Conservation (phyloP, 2,888 invertebrate genomes). For the Odiellus spinosus region DNA sequence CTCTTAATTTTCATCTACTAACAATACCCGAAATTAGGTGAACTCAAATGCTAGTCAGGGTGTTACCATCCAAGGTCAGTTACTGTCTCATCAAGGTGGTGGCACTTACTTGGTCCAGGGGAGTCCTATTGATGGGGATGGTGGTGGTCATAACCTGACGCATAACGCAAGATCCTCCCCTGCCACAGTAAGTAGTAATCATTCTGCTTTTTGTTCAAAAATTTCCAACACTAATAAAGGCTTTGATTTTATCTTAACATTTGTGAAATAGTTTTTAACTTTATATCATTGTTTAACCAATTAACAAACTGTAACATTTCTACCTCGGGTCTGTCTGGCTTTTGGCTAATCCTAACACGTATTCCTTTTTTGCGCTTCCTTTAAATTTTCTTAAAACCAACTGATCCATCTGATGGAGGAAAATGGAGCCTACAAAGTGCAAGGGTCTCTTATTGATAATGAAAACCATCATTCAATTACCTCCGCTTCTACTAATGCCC, state of each 20-base stretch:
- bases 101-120: constrained; percentile 32
- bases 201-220: no score
- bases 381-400: neutral
- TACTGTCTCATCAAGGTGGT: constrained; percentile 28
- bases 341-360: neutral
- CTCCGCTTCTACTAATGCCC: constrained; percentile 25
- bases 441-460: constrained; percentile 38
- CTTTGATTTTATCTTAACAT: no score
- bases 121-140: constrained; percentile 32
- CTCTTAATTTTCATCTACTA: no score
- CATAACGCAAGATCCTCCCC: constrained; percentile 36
- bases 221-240: no score
- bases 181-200: constrained; percentile 28
- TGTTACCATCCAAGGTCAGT: constrained; percentile 27
- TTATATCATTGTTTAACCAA: no score
- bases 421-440: constrained; percentile 21
- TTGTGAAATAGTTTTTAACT: no score
- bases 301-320: no score
- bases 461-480: constrained; percentile 35
- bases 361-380: neutral
- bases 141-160: constrained; percentile 37
- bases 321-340: neutral
- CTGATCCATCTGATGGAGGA: constrained; percentile 17
- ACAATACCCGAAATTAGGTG: no score
- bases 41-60: neutral